Conservation (phyloP, 2,888 invertebrate species). For the Melinaea menophilus region DNA sequence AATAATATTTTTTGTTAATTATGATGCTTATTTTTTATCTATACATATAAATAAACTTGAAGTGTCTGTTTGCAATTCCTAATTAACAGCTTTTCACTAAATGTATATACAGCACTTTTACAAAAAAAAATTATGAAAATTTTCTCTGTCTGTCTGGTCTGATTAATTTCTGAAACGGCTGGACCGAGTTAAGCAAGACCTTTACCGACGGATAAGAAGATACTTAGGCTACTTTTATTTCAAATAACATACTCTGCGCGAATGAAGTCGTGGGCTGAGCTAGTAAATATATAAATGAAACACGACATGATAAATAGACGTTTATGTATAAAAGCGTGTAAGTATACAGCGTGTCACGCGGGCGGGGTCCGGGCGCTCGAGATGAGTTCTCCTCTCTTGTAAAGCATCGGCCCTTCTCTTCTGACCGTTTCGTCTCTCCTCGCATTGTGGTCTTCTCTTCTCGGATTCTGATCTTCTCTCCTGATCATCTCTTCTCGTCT, state of each 20-base stretch:
- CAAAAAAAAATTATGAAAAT: too few species aligned
- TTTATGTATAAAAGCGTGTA: constrained; percentile 70
- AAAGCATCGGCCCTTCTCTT: constrained; percentile 73
- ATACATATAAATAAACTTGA: constrained; percentile 7
- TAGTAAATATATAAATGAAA: constrained; percentile 39
- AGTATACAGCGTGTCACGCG: constrained; percentile 58
- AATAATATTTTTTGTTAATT: too few species aligned
- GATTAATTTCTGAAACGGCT: too few species aligned
- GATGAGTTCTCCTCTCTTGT: constrained; percentile 89
- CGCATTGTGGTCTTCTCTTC: constrained; percentile 52
- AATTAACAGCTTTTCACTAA: too few species aligned
- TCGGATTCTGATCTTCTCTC: constrained; percentile 63
- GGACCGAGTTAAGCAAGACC: too few species aligned
- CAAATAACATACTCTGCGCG: too few species aligned
- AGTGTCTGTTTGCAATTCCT: too few species aligned
- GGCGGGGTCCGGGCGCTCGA: constrained; percentile 82
- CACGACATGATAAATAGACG: constrained; percentile 64
- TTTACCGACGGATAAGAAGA: too few species aligned
- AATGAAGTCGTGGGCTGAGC: too few species aligned
- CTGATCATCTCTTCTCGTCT: constrained; percentile 33
- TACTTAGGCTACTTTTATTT: too few species aligned
- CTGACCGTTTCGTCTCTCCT: constrained; percentile 39
- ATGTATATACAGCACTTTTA: too few species aligned
- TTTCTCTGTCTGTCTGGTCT: too few species aligned
- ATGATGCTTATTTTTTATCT: constrained; percentile 26